Base-by-base conservation (phyloP, 2,888 invertebrate species). In the Chloromyia formosa region DNA sequence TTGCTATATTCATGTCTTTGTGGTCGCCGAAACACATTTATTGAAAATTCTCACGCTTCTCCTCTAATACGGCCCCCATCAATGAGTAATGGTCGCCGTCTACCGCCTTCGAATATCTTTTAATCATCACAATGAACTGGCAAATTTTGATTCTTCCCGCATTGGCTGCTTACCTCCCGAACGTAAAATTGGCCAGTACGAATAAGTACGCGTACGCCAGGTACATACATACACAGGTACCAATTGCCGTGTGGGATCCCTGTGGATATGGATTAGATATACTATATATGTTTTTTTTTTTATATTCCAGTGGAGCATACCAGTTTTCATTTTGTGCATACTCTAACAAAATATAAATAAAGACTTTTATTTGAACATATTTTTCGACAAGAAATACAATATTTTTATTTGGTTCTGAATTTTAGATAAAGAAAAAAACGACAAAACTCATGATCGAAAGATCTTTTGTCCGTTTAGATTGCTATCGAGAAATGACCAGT, bases 41-140 rank as follows among this genome's bases (percentile, higher is more conserved):
- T n/a, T 3, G 3, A 12, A 49, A 49, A n/a, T 49, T 49, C 49
- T n/a, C 49, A 49, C 16, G 49, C 12, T 49, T 12, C 49, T n/a
- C 12, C 49, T n/a, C 49, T 49, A 49, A 49, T 49, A 49, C 16
- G 49, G 10, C 49, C 3, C 49, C 49, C 49, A n/a, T 49, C 49
- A 49, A 49, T 3, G 49, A 49, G 14, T 49, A 49, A 49, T 35
- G 27, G 7, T 49, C 16, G 49, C 3, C 12, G 49, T 49, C 16
- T 49, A n/a, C 12, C 42, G 42, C 42, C 49, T 49, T 12, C 49
- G 49, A 12, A 3, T 49, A 49, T 49, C 12, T n/a, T 49, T n/a
- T 49, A 49, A 49, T 12, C 49, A n/a, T 49, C 49, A 49, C 49
- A 49, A 49, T 49, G 49, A 49, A n/a, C 49, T 49, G 2, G 49